phyloP scores from a whole-genome alignment of 2,797 vertebrate species.

The Onychomys arenicola region DNA sequence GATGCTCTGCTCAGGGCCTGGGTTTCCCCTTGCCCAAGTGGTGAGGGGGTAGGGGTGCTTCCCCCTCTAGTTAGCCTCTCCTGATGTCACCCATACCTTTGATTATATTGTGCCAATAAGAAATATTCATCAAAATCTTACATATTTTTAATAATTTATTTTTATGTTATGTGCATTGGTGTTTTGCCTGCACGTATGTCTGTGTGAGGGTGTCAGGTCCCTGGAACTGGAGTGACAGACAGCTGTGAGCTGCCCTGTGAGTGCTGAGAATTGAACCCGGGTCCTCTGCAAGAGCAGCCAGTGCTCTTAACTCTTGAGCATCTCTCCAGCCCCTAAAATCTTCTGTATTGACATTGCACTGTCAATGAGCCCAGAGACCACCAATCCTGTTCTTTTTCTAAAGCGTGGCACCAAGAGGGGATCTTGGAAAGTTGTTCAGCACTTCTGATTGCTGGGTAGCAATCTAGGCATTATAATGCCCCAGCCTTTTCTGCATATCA shows the following conservation, averaged over 20 bases:
- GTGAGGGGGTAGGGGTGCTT: slow-evolving; percentile 88
- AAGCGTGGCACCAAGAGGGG: slow-evolving; percentile 90
- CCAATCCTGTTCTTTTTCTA: slow-evolving; percentile 98
- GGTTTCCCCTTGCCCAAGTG: slow-evolving; percentile 87
- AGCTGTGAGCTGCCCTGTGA: background rate
- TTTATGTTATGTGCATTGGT: background rate
- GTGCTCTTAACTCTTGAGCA: background rate
- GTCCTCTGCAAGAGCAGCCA: background rate
- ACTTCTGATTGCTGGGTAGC: slow-evolving; percentile 90
- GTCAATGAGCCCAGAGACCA: slow-evolving; percentile 89
- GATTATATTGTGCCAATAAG: slow-evolving; percentile 89
- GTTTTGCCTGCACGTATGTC: background rate
- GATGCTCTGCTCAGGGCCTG: slow-evolving; percentile 83
- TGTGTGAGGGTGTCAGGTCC: background rate
- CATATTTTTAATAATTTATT: background rate
- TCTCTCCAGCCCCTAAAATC: slow-evolving; percentile 87
- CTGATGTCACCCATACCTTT: slow-evolving; percentile 88
- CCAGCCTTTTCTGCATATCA: slow-evolving; percentile 89
- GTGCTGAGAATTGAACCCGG: background rate
- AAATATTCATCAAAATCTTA: slow-evolving; percentile 94
- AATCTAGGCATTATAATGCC: slow-evolving; percentile 90
- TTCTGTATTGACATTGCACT: slow-evolving; percentile 92
- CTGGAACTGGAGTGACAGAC: background rate
- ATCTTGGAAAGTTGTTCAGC: slow-evolving; percentile 87
- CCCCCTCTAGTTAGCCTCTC: slow-evolving; percentile 94